Evolutionary conservation across 2,113 vertebrate species (phyloP).

Genomic region (Microcebus jonahi): DNA sequence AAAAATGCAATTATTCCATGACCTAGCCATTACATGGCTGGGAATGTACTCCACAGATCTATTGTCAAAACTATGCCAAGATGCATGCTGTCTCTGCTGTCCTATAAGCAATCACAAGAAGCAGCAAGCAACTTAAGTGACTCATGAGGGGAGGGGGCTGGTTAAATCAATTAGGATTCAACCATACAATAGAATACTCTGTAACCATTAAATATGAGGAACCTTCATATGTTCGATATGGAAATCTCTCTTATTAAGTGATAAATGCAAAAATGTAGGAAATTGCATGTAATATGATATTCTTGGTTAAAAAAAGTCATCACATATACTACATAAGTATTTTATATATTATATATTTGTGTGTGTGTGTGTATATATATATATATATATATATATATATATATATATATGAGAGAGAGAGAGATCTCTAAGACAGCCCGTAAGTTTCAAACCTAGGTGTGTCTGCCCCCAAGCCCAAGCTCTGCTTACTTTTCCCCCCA

Average conservation of each 20-base stretch:
- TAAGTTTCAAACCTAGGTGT: too few species aligned
- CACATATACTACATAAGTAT: neutral
- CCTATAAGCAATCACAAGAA: neutral
- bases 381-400: neutral
- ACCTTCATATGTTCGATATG: neutral
- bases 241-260: neutral
- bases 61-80: neutral
- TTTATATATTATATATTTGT: neutral
- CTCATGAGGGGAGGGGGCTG: neutral
- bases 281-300: neutral
- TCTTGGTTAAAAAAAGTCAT: neutral
- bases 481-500: neutral
- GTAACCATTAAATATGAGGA: neutral
- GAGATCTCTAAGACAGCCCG: neutral
- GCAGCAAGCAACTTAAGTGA: neutral
- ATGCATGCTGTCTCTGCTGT: neutral
- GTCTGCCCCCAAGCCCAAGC: neutral
- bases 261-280: neutral
- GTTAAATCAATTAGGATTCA: neutral
- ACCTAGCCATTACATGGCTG: neutral
- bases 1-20: neutral
- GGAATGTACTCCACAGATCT: neutral
- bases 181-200: neutral
- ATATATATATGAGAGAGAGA: neutral
- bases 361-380: too few species aligned